Conservation (phyloP, 1,140 invertebrate species). For the Bombus fervidus region DNA sequence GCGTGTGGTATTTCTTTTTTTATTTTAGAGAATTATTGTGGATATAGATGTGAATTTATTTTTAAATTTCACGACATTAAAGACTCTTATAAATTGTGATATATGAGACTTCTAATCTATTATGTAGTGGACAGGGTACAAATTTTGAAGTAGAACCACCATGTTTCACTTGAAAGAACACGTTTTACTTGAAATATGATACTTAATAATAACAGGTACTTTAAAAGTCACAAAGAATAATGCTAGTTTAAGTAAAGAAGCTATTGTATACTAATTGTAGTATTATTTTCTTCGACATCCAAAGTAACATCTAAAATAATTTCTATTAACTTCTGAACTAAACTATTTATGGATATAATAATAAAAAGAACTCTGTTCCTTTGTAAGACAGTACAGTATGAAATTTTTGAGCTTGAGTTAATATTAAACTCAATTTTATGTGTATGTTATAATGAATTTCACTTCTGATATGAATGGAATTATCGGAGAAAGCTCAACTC, state of each 20-base stretch:
- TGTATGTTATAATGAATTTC: background rate
- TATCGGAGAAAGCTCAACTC: too few species aligned
- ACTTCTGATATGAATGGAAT: background rate
- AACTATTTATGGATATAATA: background rate
- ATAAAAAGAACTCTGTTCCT: background rate
- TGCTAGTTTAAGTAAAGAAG: background rate
- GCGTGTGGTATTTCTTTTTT: background rate
- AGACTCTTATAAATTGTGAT: background rate
- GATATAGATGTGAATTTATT: background rate
- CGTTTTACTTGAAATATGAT: too few species aligned
- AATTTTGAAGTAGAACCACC: too few species aligned
- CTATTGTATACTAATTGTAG: background rate
- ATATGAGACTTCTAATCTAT: background rate
- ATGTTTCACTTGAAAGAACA: too few species aligned
- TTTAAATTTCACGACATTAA: background rate
- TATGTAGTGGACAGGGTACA: background rate
- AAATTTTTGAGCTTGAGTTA: background rate
- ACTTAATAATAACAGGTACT: background rate
- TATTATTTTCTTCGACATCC: background rate
- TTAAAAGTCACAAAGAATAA: background rate
- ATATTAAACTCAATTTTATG: background rate
- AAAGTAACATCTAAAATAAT: background rate
- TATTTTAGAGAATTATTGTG: background rate
- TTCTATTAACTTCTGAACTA: background rate
- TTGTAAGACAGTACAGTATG: too few species aligned